Evolutionary conservation across 2,113 vertebrate genomes (phyloP).

Genomic region (Sphyrna mokarran): DNA sequence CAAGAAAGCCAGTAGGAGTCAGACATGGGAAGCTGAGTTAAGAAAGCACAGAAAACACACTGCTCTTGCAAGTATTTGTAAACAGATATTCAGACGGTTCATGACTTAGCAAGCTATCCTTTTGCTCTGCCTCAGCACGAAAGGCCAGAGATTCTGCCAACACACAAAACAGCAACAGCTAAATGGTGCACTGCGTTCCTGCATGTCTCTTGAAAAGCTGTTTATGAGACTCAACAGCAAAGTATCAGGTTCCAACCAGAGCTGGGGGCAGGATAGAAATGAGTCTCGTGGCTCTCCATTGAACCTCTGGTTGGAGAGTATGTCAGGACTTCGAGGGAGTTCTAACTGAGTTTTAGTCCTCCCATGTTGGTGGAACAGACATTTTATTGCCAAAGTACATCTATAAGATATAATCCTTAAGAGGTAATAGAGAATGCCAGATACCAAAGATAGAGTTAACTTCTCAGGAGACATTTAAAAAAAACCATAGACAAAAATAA

Average conservation of each 20-base stretch:
- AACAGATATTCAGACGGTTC: background rate
- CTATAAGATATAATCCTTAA: background rate
- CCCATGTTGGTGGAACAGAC: background rate
- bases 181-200: background rate
- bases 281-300: background rate
- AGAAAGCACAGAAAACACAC: background rate
- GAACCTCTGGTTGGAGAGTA: background rate
- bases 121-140: background rate
- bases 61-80: background rate
- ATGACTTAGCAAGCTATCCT: background rate
- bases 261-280: background rate
- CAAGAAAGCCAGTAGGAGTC: background rate
- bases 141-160: background rate
- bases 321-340: background rate
- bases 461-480: background rate
- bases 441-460: background rate
- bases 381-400: background rate
- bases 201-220: background rate
- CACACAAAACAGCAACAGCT: background rate
- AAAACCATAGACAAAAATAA: background rate
- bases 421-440: background rate
- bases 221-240: background rate
- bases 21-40: background rate
- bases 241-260: background rate
- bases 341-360: background rate